Evolutionary conservation across 2,888 invertebrate species (phyloP), one percentile per base, ranked within the genome.

Genomic region (Brenthis daphne): DNA sequence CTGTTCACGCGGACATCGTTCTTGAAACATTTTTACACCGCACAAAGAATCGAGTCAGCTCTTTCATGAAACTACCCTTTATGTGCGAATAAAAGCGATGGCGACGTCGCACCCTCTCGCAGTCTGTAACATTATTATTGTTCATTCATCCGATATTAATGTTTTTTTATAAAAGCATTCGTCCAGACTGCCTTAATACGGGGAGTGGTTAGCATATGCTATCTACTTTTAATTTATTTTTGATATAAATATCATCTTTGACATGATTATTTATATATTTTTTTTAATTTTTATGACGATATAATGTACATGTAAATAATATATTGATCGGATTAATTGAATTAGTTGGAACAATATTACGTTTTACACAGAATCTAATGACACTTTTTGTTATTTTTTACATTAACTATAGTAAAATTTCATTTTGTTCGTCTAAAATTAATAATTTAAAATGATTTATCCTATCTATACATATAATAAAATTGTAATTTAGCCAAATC

Each of bases 111-210:
- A 71, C 74, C 75, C 74, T 76, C 71, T 71, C 71, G 72, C 70
- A 66, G 58, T 68, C 76, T 75, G 72, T 72, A 76, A 75, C 74
- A 77, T 81, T 82, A 81, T 83, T 82, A 82, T 80, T 74, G 81
- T 75, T 77, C 75, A 77, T 80, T 85, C 82, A 80, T 71, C 76
- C 75, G 76, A 77, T 77, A 80, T 80, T 81, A 82, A 84, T 78
- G 77, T 76, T 79, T 80, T 75, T 77, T 71, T 68, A 56, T 60
- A 66, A 63, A 64, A 60, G n/a, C 37, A 51, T 33, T 48, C 37
- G 33, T 37, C 24, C 53, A 50, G 60, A 55, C 43, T 48, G n/a
- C 13, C 12, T 16, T 14, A 16, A 6, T 56, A 16, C 56, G 13
- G 64, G 60, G 50, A 50, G 60, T 50, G 47, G 60, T 50, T 48